phyloP scores from a whole-genome alignment of 2,113 vertebrate species.

The Nestor notabilis region DNA sequence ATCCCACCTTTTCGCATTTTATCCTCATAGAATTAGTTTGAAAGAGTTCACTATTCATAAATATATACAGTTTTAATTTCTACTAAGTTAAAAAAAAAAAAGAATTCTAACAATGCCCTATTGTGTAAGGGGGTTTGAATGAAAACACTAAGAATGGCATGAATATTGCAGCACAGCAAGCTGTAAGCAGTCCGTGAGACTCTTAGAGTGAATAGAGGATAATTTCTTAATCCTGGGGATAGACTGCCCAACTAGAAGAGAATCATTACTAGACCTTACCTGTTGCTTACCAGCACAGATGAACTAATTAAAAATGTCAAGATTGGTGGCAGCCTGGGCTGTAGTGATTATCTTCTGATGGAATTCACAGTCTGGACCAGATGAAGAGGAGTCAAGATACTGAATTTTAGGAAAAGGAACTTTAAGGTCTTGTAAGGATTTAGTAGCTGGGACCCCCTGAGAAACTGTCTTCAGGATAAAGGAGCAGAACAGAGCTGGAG shows the following conservation, averaged over 20 bases:
- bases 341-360: background rate
- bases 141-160: background rate
- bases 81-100: background rate
- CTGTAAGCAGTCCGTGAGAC: background rate
- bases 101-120: background rate
- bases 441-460: background rate
- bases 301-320: background rate
- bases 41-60: background rate
- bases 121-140: background rate
- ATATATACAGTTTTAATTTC: background rate
- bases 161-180: background rate
- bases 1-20: background rate
- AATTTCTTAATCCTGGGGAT: background rate
- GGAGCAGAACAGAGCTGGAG: background rate
- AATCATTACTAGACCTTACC: background rate
- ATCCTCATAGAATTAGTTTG: background rate
- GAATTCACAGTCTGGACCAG: background rate
- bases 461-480: background rate
- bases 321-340: background rate
- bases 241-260: background rate
- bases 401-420: background rate
- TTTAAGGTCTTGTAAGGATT: background rate
- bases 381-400: background rate
- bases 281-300: background rate
- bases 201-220: accelerated